Conservation (phyloP, 2,888 invertebrate genomes). For the Timandra comae region DNA sequence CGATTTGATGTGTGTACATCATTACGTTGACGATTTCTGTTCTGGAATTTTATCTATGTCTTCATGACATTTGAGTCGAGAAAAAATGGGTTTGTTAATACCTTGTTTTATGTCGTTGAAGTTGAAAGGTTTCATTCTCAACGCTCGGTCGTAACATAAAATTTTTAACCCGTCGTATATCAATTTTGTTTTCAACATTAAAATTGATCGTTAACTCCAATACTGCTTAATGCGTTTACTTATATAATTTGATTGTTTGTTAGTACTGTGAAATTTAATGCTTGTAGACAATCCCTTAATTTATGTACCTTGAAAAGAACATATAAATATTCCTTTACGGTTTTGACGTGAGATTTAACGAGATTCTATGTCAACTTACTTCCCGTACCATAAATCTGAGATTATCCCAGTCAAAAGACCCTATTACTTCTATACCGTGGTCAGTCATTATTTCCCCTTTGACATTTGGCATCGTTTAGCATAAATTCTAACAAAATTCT, state of each 20-base stretch:
- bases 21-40: slow-evolving; percentile 19
- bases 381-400: slow-evolving; percentile 41
- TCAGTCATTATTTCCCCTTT: slow-evolving; percentile 38
- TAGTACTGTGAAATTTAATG: too few species aligned
- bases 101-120: too few species aligned
- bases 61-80: too few species aligned
- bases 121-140: too few species aligned
- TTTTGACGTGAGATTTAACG: slow-evolving; percentile 24
- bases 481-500: slow-evolving; percentile 21
- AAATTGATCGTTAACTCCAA: slow-evolving; percentile 3
- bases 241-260: too few species aligned
- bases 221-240: too few species aligned
- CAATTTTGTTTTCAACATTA: slow-evolving; percentile 3
- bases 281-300: slow-evolving; percentile 9
- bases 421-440: slow-evolving; percentile 35
- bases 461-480: slow-evolving; percentile 39
- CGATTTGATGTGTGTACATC: slow-evolving; percentile 23
- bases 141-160: too few species aligned
- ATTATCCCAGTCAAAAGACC: slow-evolving; percentile 27
- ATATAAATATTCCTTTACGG: slow-evolving; percentile 18
- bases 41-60: slow-evolving; percentile 5
- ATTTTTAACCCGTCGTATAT: too few species aligned
- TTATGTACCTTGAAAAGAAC: slow-evolving; percentile 18
- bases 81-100: too few species aligned
- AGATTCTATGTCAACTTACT: slow-evolving; percentile 33